phyloP scores from a whole-genome alignment of 2,797 vertebrate genomes.

The Phrynocephalus guinanensis region DNA sequence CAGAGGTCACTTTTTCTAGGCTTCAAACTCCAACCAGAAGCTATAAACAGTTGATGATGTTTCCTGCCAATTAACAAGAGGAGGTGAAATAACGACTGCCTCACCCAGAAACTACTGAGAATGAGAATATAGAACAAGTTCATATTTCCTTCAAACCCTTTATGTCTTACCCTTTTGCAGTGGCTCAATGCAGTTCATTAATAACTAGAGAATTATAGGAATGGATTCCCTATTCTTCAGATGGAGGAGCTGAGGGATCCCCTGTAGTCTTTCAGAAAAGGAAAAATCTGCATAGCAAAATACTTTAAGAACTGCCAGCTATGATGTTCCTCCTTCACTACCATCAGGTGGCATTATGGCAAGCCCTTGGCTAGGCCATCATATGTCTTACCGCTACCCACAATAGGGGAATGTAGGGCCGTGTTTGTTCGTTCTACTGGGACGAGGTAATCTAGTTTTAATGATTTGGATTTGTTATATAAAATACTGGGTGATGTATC shows the following conservation, averaged over 20 bases:
- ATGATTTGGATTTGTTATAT: not conserved
- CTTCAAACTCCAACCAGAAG: not conserved
- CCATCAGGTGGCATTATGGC: too few relatives aligned
- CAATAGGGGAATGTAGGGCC: not conserved
- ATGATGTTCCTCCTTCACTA: not conserved
- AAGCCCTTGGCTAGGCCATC: not conserved
- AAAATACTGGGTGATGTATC: not conserved
- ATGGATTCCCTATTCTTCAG: not conserved
- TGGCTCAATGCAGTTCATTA: not conserved
- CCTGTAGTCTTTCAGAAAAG: not conserved
- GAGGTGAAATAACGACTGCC: not conserved
- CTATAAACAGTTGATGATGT: not conserved
- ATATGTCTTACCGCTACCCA: not conserved
- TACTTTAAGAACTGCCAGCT: not conserved
- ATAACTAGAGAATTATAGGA: not conserved
- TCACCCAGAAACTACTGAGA: not conserved
- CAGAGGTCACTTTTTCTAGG: not conserved
- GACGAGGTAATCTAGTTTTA: not conserved
- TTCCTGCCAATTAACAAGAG: not conserved
- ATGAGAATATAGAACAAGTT: not conserved
- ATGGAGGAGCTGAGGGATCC: not conserved
- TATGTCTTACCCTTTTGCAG: not conserved
- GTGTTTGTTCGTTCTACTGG: not conserved
- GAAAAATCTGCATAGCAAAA: not conserved
- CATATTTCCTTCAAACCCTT: not conserved